These are phyloP conservation scores for Gopherus flavomarginatus DNA, from an alignment of 2,113 vertebrate species.

Conservation along the genomic window DNA sequence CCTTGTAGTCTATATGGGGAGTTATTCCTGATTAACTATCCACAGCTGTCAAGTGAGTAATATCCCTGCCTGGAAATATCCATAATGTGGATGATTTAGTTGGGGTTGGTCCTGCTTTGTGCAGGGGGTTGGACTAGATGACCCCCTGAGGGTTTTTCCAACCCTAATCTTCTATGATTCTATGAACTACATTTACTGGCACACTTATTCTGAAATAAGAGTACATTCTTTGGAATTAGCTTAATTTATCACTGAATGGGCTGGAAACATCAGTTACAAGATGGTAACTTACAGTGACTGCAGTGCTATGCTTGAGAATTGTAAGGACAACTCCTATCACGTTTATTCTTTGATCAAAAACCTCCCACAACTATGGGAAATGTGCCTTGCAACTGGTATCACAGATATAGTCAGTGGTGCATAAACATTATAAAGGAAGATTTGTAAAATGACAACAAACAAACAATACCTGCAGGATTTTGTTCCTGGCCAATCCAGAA, in stretches of 20 bases:
- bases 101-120: no score
- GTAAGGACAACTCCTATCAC: neutral
- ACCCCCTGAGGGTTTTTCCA: no score
- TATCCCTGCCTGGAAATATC: constrained; percentile 29
- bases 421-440: neutral
- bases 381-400: neutral
- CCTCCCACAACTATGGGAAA: neutral
- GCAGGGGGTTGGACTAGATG: no score
- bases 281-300: neutral
- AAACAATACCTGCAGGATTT: neutral
- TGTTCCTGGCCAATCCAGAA: neutral
- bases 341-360: neutral
- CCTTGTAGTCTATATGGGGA: neutral
- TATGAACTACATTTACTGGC: neutral
- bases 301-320: neutral
- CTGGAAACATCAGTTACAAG: neutral
- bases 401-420: neutral
- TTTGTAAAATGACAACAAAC: neutral
- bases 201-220: neutral
- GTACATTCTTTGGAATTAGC: neutral
- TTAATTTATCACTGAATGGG: neutral
- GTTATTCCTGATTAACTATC: neutral
- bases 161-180: no score
- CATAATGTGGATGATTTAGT: neutral
- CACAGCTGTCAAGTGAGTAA: constrained; percentile 50